phyloP scores from a whole-genome alignment of 2,113 vertebrate species.

The Ibidorhyncha struthersii region DNA sequence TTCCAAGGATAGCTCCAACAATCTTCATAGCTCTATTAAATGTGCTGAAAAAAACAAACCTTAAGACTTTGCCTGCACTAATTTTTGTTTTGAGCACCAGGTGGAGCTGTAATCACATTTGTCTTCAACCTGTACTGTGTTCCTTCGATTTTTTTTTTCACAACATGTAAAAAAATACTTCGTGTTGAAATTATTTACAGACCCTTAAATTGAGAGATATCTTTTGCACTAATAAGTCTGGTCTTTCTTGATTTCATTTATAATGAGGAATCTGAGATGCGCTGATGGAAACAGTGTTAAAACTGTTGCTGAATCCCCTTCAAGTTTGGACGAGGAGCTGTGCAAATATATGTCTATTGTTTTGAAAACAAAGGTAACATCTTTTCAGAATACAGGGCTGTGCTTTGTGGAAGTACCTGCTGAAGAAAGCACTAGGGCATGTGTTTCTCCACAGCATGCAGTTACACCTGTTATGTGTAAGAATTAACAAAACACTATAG shows the following conservation, averaged over 20 bases:
- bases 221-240: neutral
- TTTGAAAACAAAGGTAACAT: neutral
- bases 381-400: neutral
- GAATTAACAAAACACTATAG: neutral
- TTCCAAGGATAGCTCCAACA: neutral
- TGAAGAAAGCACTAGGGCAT: neutral
- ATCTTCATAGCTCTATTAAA: neutral
- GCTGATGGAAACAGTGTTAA: neutral
- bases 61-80: neutral
- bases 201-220: neutral
- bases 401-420: neutral
- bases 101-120: neutral
- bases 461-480: neutral
- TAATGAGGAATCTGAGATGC: neutral
- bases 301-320: neutral
- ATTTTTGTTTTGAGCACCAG: slow-evolving; percentile 31
- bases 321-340: neutral
- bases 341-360: neutral
- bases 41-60: neutral
- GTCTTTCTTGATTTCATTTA: neutral
- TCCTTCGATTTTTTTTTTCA: neutral
- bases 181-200: neutral
- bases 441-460: neutral
- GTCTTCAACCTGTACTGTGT: neutral
- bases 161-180: neutral